Conservation (phyloP, 2,113 vertebrate species). For the Himantopus leucocephalus region DNA sequence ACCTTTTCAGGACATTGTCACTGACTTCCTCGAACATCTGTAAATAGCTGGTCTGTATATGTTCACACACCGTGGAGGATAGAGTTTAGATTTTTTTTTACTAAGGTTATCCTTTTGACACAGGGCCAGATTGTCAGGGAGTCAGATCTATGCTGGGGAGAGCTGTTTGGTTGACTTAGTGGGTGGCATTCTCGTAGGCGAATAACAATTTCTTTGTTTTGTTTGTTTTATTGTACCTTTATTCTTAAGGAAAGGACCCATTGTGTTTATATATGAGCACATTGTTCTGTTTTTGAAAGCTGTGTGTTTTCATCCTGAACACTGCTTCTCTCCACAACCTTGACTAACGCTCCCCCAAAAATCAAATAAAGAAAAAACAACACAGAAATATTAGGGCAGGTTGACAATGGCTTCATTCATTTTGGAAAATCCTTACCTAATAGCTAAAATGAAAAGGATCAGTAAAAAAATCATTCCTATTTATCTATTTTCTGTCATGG, state of each 20-base stretch:
- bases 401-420: constrained; percentile 5
- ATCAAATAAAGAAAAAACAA: neutral
- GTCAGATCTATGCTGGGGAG: neutral
- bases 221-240: constrained; percentile 35
- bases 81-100: constrained; percentile 58
- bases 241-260: neutral
- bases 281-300: neutral
- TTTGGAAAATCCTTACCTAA: constrained; percentile 5
- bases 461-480: neutral
- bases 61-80: constrained; percentile 59
- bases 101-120: constrained; percentile 49
- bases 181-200: constrained; percentile 28
- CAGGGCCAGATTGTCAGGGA: constrained; percentile 25
- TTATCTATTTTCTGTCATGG: neutral
- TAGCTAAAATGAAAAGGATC: constrained; percentile 1
- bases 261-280: neutral
- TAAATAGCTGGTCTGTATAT: constrained; percentile 56
- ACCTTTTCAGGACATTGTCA: constrained; percentile 52
- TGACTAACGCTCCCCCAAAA: neutral
- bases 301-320: neutral
- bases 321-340: neutral
- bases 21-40: constrained; percentile 30
- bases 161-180: constrained; percentile 34
- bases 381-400: neutral
- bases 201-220: constrained; percentile 60